Evolutionary conservation across 2,888 invertebrate species (phyloP).

Genomic region (Eupithecia tripunctaria): DNA sequence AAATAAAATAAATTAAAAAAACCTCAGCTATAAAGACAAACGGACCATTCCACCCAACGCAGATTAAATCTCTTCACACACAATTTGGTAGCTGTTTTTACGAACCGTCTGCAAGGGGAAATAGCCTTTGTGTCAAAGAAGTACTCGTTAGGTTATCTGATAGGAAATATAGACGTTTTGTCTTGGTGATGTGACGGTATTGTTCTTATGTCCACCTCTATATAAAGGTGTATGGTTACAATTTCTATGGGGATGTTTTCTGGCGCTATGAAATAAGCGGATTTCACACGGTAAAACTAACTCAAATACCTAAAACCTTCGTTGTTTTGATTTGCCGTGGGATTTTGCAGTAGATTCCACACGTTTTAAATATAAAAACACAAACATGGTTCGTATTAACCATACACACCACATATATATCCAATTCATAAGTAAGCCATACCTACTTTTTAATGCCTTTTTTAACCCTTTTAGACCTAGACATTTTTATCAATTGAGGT

Average conservation of each 20-base stretch:
- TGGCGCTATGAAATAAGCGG: conserved; percentile 28
- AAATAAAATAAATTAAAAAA: conserved; percentile 51
- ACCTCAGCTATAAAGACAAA: conserved; percentile 59
- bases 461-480: background rate
- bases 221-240: conserved; percentile 51
- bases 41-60: conserved; percentile 63
- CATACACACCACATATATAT: no score
- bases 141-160: conserved; percentile 49
- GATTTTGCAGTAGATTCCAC: background rate
- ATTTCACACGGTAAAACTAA: background rate
- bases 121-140: conserved; percentile 43
- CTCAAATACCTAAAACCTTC: background rate
- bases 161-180: conserved; percentile 51
- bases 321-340: background rate
- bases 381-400: background rate
- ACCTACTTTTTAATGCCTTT: background rate
- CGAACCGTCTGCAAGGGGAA: conserved; percentile 26
- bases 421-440: background rate
- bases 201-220: conserved; percentile 46
- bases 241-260: conserved; percentile 35
- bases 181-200: conserved; percentile 30
- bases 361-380: background rate
- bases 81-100: conserved; percentile 61
- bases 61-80: conserved; percentile 74
- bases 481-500: background rate